Conservation (phyloP, 2,797 vertebrate species). For the Rhinogobio ventralis region DNA sequence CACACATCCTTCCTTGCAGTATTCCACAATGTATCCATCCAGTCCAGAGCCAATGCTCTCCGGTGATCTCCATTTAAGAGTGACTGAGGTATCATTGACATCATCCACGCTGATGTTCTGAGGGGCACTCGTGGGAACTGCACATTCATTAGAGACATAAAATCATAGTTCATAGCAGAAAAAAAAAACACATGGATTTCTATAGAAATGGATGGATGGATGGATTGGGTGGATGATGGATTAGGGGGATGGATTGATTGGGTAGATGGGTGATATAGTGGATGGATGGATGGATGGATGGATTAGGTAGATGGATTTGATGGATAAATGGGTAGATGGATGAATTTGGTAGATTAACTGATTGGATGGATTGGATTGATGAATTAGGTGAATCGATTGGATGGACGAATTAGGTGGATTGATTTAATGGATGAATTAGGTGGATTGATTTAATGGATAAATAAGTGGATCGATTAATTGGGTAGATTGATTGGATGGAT, state of each 20-base stretch:
- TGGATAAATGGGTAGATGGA: background rate
- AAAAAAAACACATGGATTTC: background rate
- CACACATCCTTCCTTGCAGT: conserved; percentile 89
- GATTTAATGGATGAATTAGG: too few relatives aligned
- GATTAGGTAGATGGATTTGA: background rate
- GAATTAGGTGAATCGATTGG: background rate
- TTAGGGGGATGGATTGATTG: background rate
- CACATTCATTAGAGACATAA: background rate
- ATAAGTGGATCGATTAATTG: background rate
- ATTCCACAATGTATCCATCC: conserved; percentile 89
- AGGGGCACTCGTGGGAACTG: conserved; percentile 87
- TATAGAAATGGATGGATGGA: background rate
- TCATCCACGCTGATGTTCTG: conserved; percentile 82
- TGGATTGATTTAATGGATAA: too few relatives aligned
- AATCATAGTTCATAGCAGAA: background rate
- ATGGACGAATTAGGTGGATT: background rate
- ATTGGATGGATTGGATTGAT: background rate
- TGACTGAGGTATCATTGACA: conserved; percentile 82
- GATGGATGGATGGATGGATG: background rate
- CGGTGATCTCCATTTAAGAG: conserved; percentile 86
- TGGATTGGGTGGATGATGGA: background rate
- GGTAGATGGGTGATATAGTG: background rate
- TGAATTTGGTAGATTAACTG: background rate
- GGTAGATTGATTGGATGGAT: background rate
- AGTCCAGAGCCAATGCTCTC: conserved; percentile 81